Conservation (phyloP, 1,140 invertebrate species). For the Drosophila sulfurigaster region DNA sequence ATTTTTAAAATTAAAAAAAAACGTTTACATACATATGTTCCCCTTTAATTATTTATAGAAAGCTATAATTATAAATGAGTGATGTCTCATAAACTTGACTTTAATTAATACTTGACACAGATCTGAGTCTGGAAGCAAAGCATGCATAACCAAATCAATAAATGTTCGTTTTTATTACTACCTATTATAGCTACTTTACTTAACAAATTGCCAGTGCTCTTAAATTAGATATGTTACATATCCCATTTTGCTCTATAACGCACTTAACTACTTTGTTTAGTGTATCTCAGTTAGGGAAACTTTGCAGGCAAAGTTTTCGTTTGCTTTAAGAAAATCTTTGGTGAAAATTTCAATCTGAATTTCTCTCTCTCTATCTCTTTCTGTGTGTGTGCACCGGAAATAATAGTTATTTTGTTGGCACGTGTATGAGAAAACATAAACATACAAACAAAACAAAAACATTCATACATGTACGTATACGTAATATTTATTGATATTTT, state of each 20-base stretch:
- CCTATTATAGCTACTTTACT: not conserved
- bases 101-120: not conserved
- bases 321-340: slow-evolving; percentile 31
- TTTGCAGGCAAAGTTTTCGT: slow-evolving; percentile 10
- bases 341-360: slow-evolving; percentile 62
- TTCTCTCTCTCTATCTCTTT: slow-evolving; percentile 23
- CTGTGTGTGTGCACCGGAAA: slow-evolving; percentile 47
- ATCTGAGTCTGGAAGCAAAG: not conserved
- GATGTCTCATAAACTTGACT: not conserved
- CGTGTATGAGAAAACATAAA: slow-evolving; percentile 43
- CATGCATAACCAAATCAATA: not conserved
- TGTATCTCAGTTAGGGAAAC: slow-evolving; percentile 23
- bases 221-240: not conserved
- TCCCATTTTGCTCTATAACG: not conserved
- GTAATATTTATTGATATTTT: slow-evolving; percentile 19
- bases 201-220: not conserved
- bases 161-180: not conserved
- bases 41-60: not conserved
- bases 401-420: slow-evolving; percentile 73
- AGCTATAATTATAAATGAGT: not conserved
- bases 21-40: not conserved
- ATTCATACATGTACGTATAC: not conserved
- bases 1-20: not conserved
- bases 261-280: slow-evolving; percentile 25
- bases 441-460: not conserved